Evolutionary conservation across 2,113 vertebrate species (phyloP), one percentile per base, ranked within the genome.

Genomic region (Lota lota): DNA sequence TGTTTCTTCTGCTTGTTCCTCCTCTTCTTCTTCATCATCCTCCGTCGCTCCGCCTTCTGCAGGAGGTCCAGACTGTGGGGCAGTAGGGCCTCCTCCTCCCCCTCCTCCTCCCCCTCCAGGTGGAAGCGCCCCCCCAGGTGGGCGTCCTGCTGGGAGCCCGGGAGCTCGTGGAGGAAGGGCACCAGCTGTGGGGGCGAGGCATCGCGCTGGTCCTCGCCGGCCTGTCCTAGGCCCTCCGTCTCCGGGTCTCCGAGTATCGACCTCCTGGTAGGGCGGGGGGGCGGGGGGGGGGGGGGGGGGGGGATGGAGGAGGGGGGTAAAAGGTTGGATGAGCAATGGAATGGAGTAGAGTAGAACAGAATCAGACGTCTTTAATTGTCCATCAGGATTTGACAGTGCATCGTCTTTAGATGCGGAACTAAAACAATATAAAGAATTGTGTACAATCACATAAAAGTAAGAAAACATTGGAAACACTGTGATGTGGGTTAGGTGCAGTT

Each of bases 1-100:
- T 91, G 90, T 50, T 91, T 94, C 82, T 90, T 89, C 70, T 91
- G 90, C 57, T 91, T 91, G 73, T 88, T 75, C 64, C 88, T 89
- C 73, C 76, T 78, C 74, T 91, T 94, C 75, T 94, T 95, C 83
- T 92, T 91, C 67, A 94, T 83, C 82, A 94, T 90, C 78, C 88
- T 94, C 59, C 81, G 94, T 59, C 81, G 90, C 74, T 94, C 87
- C 0, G 73, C 83, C 65, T 92, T 90, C 58, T 92, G 88, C 59
- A 90, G 78, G 50, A 92, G 28, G 53, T 92, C 83, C 0, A 85
- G 68, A 57, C 88, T 92, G 51, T 92, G 76, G 5, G 89, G 79
- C 22, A 93, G 78, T 8, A 91, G 69, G 5, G 88, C 77, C 1
- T 88, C 24, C 18, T 89, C 82, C 8, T 92, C 90, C 0, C 92